Evolutionary conservation across 2,113 vertebrate species (phyloP).

Genomic region (Platysteira castanea): DNA sequence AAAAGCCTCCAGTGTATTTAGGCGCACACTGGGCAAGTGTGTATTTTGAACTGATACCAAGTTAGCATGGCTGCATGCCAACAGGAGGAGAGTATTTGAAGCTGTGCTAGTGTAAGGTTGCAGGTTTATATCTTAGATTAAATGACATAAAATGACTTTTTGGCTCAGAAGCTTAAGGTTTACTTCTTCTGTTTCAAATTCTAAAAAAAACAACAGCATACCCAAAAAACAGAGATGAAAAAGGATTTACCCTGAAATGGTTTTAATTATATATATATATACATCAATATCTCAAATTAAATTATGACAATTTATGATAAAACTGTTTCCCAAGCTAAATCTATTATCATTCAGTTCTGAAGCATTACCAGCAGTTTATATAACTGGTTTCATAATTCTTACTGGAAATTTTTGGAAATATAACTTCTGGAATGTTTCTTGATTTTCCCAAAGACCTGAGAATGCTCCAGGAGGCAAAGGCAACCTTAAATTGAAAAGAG

Average conservation of each 20-base stretch:
- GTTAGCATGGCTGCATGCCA: not conserved
- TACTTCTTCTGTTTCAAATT: not conserved
- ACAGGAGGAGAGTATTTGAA: not conserved
- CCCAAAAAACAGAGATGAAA: not conserved
- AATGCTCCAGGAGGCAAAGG: constrained; percentile 92
- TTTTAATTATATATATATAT: not conserved
- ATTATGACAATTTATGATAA: not conserved
- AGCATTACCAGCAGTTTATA: not conserved
- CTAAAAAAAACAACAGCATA: not conserved
- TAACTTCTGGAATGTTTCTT: constrained; percentile 80
- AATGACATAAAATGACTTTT: not conserved
- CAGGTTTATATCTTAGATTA: not conserved
- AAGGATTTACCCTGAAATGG: not conserved
- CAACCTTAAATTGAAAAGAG: constrained; percentile 73
- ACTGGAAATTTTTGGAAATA: constrained; percentile 95
- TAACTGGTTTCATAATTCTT: constrained; percentile 51
- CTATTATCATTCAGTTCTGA: not conserved
- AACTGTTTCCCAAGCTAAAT: not conserved
- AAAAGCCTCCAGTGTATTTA: not conserved
- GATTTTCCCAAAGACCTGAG: constrained; percentile 91
- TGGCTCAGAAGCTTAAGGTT: not conserved
- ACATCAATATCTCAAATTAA: not conserved
- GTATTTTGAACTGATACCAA: not conserved
- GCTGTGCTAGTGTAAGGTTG: not conserved
- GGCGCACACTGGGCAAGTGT: not conserved